phyloP scores from a whole-genome alignment of 2,797 vertebrate genomes.

The Channallabes apus region DNA sequence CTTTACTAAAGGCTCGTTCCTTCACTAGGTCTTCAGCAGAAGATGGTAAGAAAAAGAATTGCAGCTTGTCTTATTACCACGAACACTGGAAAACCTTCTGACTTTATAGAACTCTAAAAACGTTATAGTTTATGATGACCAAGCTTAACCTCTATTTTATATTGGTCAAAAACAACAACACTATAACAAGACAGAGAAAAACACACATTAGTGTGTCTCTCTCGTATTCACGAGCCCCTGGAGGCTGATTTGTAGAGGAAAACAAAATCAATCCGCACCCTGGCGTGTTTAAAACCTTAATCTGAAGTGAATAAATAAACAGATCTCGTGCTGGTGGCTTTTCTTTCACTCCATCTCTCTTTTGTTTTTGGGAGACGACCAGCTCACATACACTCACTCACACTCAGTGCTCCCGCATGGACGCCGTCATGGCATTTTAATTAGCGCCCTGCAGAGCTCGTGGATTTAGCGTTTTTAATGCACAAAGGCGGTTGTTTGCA shows the following conservation, averaged over 20 bases:
- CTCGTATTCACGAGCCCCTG: neutral
- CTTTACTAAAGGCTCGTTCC: neutral
- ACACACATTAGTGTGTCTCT: neutral
- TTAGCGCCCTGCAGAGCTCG: slow-evolving; percentile 5
- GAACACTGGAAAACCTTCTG: too few relatives aligned
- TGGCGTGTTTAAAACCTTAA: slow-evolving; percentile 2
- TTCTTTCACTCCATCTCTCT: neutral
- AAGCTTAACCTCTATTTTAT: neutral
- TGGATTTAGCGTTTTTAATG: slow-evolving; percentile 23
- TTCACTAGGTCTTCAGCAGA: neutral
- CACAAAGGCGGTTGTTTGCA: slow-evolving; percentile 21
- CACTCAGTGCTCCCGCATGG: neutral
- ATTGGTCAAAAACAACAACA: neutral
- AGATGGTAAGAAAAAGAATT: neutral
- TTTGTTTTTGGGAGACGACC: neutral
- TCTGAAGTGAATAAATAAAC: neutral
- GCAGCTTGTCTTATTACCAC: neutral
- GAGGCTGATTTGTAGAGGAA: neutral
- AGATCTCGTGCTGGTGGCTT: neutral
- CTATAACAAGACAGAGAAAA: neutral
- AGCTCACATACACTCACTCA: neutral
- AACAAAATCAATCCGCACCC: slow-evolving; percentile 5
- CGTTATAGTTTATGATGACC: too few relatives aligned
- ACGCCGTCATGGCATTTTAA: slow-evolving; percentile 4
- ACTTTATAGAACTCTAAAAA: too few relatives aligned